Evolutionary conservation across 2,888 invertebrate species (phyloP).

Genomic region (Drosophila maculinotata): DNA sequence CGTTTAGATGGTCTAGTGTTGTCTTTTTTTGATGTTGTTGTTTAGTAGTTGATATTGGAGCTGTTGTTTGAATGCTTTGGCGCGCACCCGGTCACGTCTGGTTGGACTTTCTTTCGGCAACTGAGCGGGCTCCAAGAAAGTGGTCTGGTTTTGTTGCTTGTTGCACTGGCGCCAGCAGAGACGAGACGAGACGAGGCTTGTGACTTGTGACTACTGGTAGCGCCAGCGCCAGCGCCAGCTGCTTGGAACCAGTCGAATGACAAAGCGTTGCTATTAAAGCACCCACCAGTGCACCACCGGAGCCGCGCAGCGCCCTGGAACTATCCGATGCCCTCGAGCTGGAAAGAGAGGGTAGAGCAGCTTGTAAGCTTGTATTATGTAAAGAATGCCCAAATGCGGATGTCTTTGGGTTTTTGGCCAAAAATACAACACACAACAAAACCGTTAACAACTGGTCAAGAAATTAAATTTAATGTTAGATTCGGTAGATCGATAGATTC

Average conservation of each 20-base stretch:
- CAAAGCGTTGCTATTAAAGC: conserved; percentile 51
- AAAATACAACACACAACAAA: conserved; percentile 12
- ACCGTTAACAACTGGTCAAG: conserved; percentile 1
- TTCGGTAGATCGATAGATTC: conserved; percentile 35
- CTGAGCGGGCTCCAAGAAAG: conserved; percentile 84
- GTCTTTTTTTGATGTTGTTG: conserved; percentile 1
- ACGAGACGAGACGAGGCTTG: too few species aligned
- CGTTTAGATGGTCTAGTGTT: conserved; percentile 30
- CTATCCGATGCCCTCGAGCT: conserved; percentile 43
- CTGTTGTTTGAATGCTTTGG: conserved; percentile 30
- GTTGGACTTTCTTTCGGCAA: conserved; percentile 84
- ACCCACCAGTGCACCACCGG: conserved; percentile 52
- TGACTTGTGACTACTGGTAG: too few species aligned
- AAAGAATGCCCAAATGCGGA: conserved; percentile 61
- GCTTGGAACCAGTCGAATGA: conserved; percentile 68
- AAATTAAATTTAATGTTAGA: conserved; percentile 22
- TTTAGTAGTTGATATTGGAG: conserved; percentile 21
- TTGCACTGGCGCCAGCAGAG: conserved; percentile 16
- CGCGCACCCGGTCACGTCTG: conserved; percentile 66
- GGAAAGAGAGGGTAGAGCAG: conserved; percentile 3
- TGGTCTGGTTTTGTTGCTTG: conserved; percentile 83
- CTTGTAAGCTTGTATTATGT: conserved; percentile 37
- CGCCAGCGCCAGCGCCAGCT: conserved; percentile 39
- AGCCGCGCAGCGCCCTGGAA: conserved; percentile 63
- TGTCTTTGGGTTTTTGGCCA: conserved; percentile 18